Conservation (phyloP, 2,888 invertebrate genomes). For the Eupithecia dodoneata region DNA sequence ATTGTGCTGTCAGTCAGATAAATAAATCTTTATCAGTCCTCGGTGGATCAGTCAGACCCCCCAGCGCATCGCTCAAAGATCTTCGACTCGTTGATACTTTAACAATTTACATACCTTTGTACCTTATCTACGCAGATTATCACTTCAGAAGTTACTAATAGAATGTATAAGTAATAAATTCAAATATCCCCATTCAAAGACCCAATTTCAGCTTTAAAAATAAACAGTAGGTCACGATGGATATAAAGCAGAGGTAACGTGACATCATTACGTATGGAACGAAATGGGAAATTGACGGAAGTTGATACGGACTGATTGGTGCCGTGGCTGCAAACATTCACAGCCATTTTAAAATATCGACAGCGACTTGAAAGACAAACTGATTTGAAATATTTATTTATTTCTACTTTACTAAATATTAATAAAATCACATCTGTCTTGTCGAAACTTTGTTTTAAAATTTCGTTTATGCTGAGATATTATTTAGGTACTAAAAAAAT, state of each 20-base stretch:
- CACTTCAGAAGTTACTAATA: conserved; percentile 31
- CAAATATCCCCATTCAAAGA: conserved; percentile 12
- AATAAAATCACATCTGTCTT: not conserved
- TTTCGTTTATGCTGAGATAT: not conserved
- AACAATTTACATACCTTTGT: conserved; percentile 39
- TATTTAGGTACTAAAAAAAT: not conserved
- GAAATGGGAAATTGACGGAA: conserved; percentile 55
- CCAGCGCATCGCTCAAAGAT: conserved; percentile 13
- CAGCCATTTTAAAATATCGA: conserved; percentile 12
- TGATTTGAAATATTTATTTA: not conserved
- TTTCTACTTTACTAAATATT: not conserved
- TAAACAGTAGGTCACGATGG: conserved; percentile 10
- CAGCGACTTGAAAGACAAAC: not conserved
- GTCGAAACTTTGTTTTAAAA: not conserved
- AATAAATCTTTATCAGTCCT: not conserved
- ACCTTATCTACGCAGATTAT: conserved; percentile 31
- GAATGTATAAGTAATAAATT: conserved; percentile 32
- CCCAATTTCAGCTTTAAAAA: conserved; percentile 13
- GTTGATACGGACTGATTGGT: conserved; percentile 30
- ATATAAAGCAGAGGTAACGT: conserved; percentile 46
- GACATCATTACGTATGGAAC: conserved; percentile 54
- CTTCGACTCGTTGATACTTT: conserved; percentile 17
- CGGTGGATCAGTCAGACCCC: not conserved
- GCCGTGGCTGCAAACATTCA: conserved; percentile 8
- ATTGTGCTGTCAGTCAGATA: conserved; percentile 1